Evolutionary conservation across 2,888 invertebrate species (phyloP), one percentile per base, ranked within the genome.

Genomic region (Drosophila testacea): DNA sequence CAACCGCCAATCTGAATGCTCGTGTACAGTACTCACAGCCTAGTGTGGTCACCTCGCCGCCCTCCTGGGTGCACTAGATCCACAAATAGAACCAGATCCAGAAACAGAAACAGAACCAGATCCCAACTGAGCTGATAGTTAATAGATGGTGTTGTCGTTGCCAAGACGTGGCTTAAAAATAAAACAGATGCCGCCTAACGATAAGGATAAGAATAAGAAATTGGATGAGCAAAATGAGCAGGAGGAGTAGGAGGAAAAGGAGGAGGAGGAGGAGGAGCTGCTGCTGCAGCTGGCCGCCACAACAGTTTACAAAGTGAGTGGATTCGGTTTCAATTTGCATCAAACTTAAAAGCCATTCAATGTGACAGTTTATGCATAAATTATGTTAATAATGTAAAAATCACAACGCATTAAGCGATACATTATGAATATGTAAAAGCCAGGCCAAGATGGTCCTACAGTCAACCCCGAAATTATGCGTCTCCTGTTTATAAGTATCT

Each of bases 1-100:
- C 94, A n/a, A 93, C 94, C 22, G 93, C 94, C 46, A 94, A 94
- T 81, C 93, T 94, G 1, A 94, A 94, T 81, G 93, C 93, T 77
- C 83, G 91, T 60, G 93, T 92, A 63, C 92, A 92, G 89, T 92
- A 92, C 86, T 87, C 91, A 69, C 94, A 94, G 84, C 93, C 94
- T 62, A 92, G 90, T 78, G 92, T 92, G 69, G 92, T 92, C 68
- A 92, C 92, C 68, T 83, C 83, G 73, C 90, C 92, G 67, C 92
- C 92, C 34, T 93, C 93, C 10, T 93, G 93, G 93, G 93, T 93
- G 77, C 93, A 93, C 83, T 93, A 91, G 75, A 56, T 13, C 9
- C 55, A 7, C 9, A 11, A 4, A 4, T 3, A 47, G 30, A 30
- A 32, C 16, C 48, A 48, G 32, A 32, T 16, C 22, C 22, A 22